Conservation (phyloP, 2,888 invertebrate species). For the Phymatocera aterrima region DNA sequence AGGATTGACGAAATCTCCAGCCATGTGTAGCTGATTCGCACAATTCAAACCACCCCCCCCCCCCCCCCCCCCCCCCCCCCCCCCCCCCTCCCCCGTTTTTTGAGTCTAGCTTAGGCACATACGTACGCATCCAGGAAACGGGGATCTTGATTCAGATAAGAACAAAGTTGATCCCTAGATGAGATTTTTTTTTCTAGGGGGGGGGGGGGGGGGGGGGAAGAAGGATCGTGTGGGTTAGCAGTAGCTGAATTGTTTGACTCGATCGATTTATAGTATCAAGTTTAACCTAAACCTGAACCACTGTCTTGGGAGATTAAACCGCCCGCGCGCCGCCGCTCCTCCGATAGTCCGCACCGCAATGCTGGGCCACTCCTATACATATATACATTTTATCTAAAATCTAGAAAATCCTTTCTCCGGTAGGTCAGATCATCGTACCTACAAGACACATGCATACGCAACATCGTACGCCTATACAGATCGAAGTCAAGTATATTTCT, state of each 20-base stretch:
- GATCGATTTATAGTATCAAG: constrained; percentile 39
- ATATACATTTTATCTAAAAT: constrained; percentile 18
- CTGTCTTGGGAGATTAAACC: constrained; percentile 37
- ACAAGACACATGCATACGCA: background rate
- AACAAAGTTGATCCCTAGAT: constrained; percentile 20
- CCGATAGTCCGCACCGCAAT: no score
- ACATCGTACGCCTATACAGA: background rate
- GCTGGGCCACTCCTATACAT: background rate
- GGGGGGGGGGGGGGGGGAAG: no score
- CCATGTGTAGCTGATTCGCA: no score
- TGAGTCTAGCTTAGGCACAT: background rate
- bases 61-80: no score
- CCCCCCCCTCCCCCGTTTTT: background rate
- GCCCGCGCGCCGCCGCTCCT: background rate
- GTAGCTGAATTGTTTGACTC: constrained; percentile 32
- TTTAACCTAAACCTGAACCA: constrained; percentile 15
- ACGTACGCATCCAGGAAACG: background rate
- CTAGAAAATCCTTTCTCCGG: constrained; percentile 19
- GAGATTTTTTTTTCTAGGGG: no score
- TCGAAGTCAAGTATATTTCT: no score
- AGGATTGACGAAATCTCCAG: no score
- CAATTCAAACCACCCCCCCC: no score
- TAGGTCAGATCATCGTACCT: background rate
- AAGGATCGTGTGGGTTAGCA: background rate
- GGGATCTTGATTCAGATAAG: constrained; percentile 18